A percentile compares a stretch with the other conserved stretches of the same genome.
These are phyloP conservation scores for Puma concolor DNA, from an alignment of 2,113 vertebrate genomes.

Conservation along the genomic window DNA sequence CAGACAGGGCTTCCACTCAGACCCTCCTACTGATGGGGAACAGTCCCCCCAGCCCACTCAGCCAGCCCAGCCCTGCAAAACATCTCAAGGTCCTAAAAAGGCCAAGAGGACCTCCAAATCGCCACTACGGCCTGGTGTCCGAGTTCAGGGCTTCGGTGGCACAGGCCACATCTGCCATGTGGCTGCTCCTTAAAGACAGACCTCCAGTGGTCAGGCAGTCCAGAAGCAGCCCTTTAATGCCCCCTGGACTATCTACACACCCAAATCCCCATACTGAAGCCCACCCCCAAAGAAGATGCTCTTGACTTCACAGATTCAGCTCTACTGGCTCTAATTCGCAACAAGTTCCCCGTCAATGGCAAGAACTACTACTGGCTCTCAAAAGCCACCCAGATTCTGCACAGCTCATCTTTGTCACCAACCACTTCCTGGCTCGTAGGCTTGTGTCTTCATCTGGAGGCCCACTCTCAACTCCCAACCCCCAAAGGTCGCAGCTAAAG, in stretches of 20 bases:
- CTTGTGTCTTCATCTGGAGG: conserved; percentile 91
- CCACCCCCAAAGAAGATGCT: conserved; percentile 85
- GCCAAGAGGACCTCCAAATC: conserved; percentile 83
- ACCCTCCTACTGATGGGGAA: conserved; percentile 84
- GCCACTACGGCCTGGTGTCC: conserved; percentile 86
- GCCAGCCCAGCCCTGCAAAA: conserved; percentile 84
- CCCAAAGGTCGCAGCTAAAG: conserved; percentile 93
- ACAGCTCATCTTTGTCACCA: conserved; percentile 93
- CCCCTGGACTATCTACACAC: conserved; percentile 80
- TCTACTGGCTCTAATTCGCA: conserved; percentile 92
- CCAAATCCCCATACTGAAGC: conserved; percentile 68
- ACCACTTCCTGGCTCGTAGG: conserved; percentile 90
- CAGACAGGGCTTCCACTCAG: conserved; percentile 87
- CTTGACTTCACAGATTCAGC: conserved; percentile 83
- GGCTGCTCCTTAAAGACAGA: conserved; percentile 88
- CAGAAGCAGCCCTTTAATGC: conserved; percentile 77
- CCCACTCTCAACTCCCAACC: conserved; percentile 90
- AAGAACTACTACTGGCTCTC: conserved; percentile 88
- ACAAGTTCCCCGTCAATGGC: conserved; percentile 56
- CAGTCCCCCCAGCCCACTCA: neutral
- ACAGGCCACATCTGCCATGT: conserved; percentile 89
- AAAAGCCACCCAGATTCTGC: conserved; percentile 94
- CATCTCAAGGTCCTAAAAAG: conserved; percentile 87
- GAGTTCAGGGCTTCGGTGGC: conserved; percentile 87
- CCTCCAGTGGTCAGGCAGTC: conserved; percentile 71